Evolutionary conservation across 2,797 vertebrate species (phyloP).

Genomic region (Anguilla megastoma): DNA sequence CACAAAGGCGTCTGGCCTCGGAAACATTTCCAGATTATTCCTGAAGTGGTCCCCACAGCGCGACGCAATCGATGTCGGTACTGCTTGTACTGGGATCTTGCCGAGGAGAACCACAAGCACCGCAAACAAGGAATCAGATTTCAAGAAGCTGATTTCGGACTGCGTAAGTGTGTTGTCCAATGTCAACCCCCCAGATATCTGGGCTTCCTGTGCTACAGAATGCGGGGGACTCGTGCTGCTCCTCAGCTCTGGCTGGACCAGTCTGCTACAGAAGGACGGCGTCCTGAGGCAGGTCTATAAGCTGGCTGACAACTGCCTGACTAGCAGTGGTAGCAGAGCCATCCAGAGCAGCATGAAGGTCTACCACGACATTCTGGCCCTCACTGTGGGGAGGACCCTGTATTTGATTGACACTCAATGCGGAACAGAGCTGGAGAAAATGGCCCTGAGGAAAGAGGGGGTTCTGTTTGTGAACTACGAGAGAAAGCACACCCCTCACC

Average conservation of each 20-base stretch:
- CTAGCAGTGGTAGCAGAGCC: slow-evolving; percentile 27
- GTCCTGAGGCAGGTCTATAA: slow-evolving; percentile 73
- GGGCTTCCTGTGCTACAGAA: slow-evolving; percentile 61
- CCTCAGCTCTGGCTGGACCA: slow-evolving; percentile 77
- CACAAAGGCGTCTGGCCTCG: slow-evolving; percentile 44
- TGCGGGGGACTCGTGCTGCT: slow-evolving; percentile 79
- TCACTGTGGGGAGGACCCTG: slow-evolving; percentile 74
- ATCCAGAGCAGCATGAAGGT: slow-evolving; percentile 71
- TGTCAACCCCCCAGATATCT: slow-evolving; percentile 69
- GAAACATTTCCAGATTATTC: slow-evolving; percentile 73
- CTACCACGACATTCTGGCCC: slow-evolving; percentile 76
- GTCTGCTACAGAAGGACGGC: slow-evolving; percentile 79
- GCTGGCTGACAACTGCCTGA: slow-evolving; percentile 61
- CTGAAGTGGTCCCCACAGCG: slow-evolving; percentile 80
- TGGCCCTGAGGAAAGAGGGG: slow-evolving; percentile 70
- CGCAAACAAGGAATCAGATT: slow-evolving; percentile 79
- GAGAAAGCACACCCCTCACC: slow-evolving; percentile 68
- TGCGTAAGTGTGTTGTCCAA: slow-evolving; percentile 77
- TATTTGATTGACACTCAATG: slow-evolving; percentile 78
- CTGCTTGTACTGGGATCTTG: slow-evolving; percentile 66
- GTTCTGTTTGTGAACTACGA: slow-evolving; percentile 71
- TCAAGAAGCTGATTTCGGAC: slow-evolving; percentile 77
- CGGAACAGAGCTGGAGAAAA: slow-evolving; percentile 79
- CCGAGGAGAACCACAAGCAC: slow-evolving; percentile 62
- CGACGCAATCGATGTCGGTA: slow-evolving; percentile 73